A percentile compares a stretch with the other conserved stretches of the same genome.
Conservation (phyloP, 2,113 vertebrate genomes). For the Lophotis ruficrista region DNA sequence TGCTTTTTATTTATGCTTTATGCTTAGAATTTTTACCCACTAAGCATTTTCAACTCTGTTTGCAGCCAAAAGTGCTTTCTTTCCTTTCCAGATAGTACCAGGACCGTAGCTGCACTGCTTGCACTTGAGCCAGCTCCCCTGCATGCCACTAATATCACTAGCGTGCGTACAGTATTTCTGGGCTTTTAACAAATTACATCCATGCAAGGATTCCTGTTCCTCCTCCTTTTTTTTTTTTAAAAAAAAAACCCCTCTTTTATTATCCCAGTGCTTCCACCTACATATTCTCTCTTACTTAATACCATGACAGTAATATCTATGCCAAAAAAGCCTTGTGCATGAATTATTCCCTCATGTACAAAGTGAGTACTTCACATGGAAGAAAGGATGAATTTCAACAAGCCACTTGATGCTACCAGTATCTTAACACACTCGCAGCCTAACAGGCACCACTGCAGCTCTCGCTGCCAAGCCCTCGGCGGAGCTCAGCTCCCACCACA, state of each 20-base stretch:
- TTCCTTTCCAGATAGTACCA: neutral
- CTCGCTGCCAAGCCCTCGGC: neutral
- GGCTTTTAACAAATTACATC: neutral
- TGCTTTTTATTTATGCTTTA: no score
- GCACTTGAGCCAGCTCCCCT: slow-evolving; percentile 17
- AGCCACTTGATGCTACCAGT: neutral
- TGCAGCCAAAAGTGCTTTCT: neutral
- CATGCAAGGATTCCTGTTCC: neutral
- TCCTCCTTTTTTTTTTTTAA: neutral
- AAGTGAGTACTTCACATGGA: neutral
- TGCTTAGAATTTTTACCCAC: slow-evolving; percentile 25
- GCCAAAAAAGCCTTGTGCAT: neutral
- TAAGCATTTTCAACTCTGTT: slow-evolving; percentile 19
- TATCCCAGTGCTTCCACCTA: neutral
- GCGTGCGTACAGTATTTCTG: neutral
- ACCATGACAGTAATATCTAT: neutral
- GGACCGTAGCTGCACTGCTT: neutral
- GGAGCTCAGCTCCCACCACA: neutral
- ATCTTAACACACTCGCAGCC: neutral
- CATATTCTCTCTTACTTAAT: neutral
- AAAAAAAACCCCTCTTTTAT: neutral
- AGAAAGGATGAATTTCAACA: slow-evolving; percentile 28
- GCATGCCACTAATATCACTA: neutral
- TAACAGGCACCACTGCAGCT: neutral
- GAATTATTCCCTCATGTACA: neutral